These are phyloP conservation scores for Atherix ibis DNA, from an alignment of 2,888 invertebrate genomes.

Conservation along the genomic window DNA sequence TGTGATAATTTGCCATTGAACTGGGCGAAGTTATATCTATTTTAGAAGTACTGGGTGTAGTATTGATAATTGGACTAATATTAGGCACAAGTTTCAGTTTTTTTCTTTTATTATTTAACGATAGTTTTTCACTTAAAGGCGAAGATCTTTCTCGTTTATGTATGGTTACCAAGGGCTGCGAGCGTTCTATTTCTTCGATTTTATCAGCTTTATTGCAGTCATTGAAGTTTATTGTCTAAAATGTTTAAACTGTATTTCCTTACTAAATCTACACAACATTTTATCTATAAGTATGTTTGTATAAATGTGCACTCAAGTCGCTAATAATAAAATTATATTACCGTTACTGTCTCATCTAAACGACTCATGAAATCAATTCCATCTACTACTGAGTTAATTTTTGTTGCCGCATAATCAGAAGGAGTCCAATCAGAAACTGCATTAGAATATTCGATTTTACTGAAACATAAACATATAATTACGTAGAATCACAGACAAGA, in stretches of 20 bases:
- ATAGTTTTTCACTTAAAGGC: slow-evolving; percentile 9
- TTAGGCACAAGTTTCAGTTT: slow-evolving; percentile 39
- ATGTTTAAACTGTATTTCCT: neutral
- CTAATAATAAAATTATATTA: slow-evolving; percentile 4
- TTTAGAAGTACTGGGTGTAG: slow-evolving; percentile 7
- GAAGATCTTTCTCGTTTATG: slow-evolving; percentile 37
- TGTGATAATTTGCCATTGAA: slow-evolving; percentile 6
- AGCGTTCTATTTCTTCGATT: slow-evolving; percentile 16
- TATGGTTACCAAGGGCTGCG: slow-evolving; percentile 33
- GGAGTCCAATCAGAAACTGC: slow-evolving; percentile 25
- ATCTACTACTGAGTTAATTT: slow-evolving; percentile 16
- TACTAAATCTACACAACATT: neutral
- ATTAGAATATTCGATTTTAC: slow-evolving; percentile 26
- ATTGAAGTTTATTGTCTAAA: slow-evolving; percentile 30
- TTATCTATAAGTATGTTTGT: no score
- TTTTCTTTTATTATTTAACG: slow-evolving; percentile 31
- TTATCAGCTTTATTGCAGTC: slow-evolving; percentile 9
- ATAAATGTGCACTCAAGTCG: no score
- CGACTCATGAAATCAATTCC: slow-evolving; percentile 42
- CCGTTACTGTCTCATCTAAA: slow-evolving; percentile 30
- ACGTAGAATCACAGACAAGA: slow-evolving; percentile 37
- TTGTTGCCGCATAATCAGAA: slow-evolving; percentile 21
- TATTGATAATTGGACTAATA: neutral
- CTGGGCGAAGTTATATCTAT: slow-evolving; percentile 15
- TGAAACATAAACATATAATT: slow-evolving; percentile 32